phyloP scores from a whole-genome alignment of 2,888 invertebrate genomes.

The Cynaeus angustus region DNA sequence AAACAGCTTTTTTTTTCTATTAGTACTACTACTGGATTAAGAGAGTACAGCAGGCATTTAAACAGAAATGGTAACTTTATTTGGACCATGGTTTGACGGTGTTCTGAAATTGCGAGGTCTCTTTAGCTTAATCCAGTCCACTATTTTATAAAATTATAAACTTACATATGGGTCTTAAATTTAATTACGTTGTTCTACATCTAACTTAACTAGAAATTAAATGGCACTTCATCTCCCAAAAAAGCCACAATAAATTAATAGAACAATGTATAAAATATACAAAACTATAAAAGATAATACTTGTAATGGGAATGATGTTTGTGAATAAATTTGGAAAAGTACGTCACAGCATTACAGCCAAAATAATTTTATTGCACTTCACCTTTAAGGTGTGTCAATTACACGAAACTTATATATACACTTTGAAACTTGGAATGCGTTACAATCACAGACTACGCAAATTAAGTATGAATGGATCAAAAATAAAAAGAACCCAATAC shows the following conservation, averaged over 20 bases:
- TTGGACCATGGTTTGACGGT: slow-evolving; percentile 7
- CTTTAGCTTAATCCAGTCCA: slow-evolving; percentile 31
- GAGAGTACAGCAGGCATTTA: slow-evolving; percentile 3
- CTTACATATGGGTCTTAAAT: slow-evolving; percentile 38
- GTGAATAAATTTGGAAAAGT: slow-evolving; percentile 40
- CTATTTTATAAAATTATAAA: slow-evolving; percentile 47
- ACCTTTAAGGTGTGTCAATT: slow-evolving; percentile 36
- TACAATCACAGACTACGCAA: slow-evolving; percentile 47
- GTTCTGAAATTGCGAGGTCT: background rate
- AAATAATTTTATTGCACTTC: slow-evolving; percentile 48
- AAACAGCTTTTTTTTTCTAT: slow-evolving; percentile 20
- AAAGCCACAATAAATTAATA: slow-evolving; percentile 47
- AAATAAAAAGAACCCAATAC: slow-evolving; percentile 28
- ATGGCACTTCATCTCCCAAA: slow-evolving; percentile 63
- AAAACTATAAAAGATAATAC: slow-evolving; percentile 33
- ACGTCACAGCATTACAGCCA: slow-evolving; percentile 32
- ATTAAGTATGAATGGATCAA: slow-evolving; percentile 38
- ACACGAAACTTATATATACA: slow-evolving; percentile 55
- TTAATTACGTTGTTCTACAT: slow-evolving; percentile 41
- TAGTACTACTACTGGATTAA: slow-evolving; percentile 37
- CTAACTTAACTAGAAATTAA: slow-evolving; percentile 52
- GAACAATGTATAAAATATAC: slow-evolving; percentile 43
- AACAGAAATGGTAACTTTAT: slow-evolving; percentile 31
- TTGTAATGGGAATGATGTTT: slow-evolving; percentile 38
- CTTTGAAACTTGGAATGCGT: slow-evolving; percentile 55